Percentiles rank a stretch among this genome's conserved stretches.
Evolutionary conservation across 2,888 invertebrate genomes (phyloP).

Genomic region (Amiota minor): DNA sequence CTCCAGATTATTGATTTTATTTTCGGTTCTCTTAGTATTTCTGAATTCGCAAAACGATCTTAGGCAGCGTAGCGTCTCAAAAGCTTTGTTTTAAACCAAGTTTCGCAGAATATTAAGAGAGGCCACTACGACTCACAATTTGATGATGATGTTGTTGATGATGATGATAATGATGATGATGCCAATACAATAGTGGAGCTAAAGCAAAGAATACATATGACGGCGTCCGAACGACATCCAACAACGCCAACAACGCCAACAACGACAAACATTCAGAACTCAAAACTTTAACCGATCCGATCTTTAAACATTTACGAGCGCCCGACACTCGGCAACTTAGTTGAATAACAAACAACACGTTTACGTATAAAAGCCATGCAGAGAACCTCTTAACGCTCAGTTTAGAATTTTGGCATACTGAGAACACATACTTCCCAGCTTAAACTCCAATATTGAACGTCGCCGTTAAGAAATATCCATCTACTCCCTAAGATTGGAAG

Average conservation of each 20-base stretch:
- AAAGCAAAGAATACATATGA: constrained; percentile 3
- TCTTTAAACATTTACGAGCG: background rate
- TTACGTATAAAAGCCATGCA: constrained; percentile 38
- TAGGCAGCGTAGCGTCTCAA: too few relatives aligned
- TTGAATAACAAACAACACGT: background rate
- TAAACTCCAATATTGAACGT: background rate
- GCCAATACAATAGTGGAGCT: background rate
- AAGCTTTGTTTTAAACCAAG: too few relatives aligned
- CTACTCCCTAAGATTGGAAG: background rate
- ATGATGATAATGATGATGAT: too few relatives aligned
- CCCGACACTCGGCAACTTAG: constrained; percentile 2
- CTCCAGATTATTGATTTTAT: too few relatives aligned
- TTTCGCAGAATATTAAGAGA: too few relatives aligned
- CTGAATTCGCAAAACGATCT: too few relatives aligned
- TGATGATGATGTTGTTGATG: too few relatives aligned
- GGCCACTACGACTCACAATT: too few relatives aligned
- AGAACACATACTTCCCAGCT: constrained; percentile 4
- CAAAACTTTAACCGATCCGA: constrained; percentile 1
- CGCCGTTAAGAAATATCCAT: background rate
- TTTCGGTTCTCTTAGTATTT: too few relatives aligned
- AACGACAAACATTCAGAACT: constrained; percentile 2
- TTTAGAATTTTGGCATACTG: constrained; percentile 36
- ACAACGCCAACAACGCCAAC: background rate
- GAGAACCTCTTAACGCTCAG: constrained; percentile 35
- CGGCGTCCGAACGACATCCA: background rate